These are phyloP conservation scores for Corticium candelabrum DNA, from an alignment of 37 sponge, comb jelly and placozoan genomes.

Conservation along the genomic window DNA sequence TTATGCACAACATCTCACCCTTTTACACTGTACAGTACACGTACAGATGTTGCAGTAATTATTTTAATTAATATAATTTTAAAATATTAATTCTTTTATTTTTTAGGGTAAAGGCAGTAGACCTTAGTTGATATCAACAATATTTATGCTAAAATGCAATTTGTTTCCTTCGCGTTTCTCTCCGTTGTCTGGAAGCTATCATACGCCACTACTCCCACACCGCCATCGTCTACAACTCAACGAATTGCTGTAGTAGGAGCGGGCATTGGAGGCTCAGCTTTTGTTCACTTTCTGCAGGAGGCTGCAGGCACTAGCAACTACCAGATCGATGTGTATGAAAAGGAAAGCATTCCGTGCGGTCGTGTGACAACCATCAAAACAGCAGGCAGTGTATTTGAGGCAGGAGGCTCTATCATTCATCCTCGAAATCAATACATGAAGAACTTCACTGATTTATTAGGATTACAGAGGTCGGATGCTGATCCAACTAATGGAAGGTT, in stretches of 20 bases:
- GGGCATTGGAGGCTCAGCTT: slow-evolving; percentile 62
- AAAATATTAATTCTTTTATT: too few relatives aligned
- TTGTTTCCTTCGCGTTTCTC: too few relatives aligned
- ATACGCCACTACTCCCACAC: neutral
- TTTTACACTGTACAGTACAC: too few relatives aligned
- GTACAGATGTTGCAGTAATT: too few relatives aligned
- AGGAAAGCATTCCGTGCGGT: slow-evolving; percentile 40
- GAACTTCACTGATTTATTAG: slow-evolving; percentile 41
- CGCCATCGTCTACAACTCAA: neutral
- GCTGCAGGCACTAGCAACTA: slow-evolving; percentile 28
- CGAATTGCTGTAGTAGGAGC: slow-evolving; percentile 64
- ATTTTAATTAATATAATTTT: too few relatives aligned
- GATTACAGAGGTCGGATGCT: neutral
- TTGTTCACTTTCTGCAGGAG: slow-evolving; percentile 70
- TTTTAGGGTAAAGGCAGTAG: too few relatives aligned
- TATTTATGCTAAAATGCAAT: too few relatives aligned
- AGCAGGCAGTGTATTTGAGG: slow-evolving; percentile 55
- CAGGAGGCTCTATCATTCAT: slow-evolving; percentile 70
- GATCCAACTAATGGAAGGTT: slow-evolving; percentile 10
- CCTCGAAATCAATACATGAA: slow-evolving; percentile 69
- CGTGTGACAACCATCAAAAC: slow-evolving; percentile 50
- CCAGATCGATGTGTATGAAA: slow-evolving; percentile 59
- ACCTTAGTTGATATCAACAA: too few relatives aligned
- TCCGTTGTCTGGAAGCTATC: too few relatives aligned
- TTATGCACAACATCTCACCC: too few relatives aligned